Evolutionary conservation across 1,140 invertebrate genomes (phyloP).

Genomic region (Diorhabda carinulata): DNA sequence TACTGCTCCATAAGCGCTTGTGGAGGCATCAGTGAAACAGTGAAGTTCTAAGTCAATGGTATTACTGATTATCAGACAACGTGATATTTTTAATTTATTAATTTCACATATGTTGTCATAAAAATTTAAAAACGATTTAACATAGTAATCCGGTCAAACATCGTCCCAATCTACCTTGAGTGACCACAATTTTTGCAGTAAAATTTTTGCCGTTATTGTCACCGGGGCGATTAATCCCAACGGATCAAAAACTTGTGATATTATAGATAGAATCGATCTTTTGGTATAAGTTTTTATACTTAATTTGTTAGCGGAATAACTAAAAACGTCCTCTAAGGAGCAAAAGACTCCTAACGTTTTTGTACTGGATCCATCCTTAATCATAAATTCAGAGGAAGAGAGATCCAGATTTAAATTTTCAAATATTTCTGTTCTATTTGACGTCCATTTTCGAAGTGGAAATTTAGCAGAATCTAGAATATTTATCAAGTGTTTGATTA

Average conservation of each 20-base stretch:
- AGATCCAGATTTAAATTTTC: no score
- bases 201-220: slow-evolving; percentile 46
- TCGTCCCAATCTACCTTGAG: slow-evolving; percentile 24
- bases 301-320: background rate
- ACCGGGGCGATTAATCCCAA: slow-evolving; percentile 47
- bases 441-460: no score
- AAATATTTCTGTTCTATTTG: no score
- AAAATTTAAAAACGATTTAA: slow-evolving; percentile 17
- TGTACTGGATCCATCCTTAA: no score
- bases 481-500: no score
- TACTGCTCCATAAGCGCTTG: slow-evolving; percentile 38
- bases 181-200: slow-evolving; percentile 50
- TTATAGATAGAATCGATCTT: slow-evolving; percentile 25
- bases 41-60: slow-evolving; percentile 22
- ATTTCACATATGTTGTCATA: slow-evolving; percentile 7
- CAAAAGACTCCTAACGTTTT: no score
- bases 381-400: no score
- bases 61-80: slow-evolving; percentile 4
- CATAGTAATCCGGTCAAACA: slow-evolving; percentile 13
- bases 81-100: slow-evolving; percentile 9
- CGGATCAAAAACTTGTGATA: slow-evolving; percentile 44
- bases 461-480: no score
- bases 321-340: slow-evolving; percentile 7
- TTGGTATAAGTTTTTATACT: slow-evolving; percentile 16
- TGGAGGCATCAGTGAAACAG: slow-evolving; percentile 43